Percentiles rank a stretch among this genome's conserved stretches.
phyloP scores from a whole-genome alignment of 2,113 vertebrate species.

The Sphyrna mokarran region DNA sequence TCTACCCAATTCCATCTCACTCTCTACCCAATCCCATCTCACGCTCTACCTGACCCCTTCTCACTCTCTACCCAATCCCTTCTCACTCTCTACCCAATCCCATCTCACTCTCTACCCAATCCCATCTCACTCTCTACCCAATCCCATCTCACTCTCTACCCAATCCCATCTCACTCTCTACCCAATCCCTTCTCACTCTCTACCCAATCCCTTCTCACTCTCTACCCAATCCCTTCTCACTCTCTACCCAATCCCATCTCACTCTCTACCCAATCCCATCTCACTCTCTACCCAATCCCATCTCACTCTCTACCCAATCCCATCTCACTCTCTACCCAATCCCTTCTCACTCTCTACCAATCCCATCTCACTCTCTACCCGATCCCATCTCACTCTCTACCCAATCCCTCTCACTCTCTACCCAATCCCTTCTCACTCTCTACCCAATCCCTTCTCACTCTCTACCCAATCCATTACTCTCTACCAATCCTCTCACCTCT shows the following conservation, averaged over 20 bases:
- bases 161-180: not conserved
- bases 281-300: not conserved
- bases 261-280: no score
- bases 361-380: not conserved
- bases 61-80: no score
- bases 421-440: no score
- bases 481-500: no score
- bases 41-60: no score
- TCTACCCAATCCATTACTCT: no score
- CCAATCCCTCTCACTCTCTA: not conserved
- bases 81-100: no score
- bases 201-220: not conserved
- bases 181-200: not conserved
- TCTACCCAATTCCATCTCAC: no score
- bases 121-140: not conserved
- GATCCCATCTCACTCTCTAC: not conserved
- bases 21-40: no score
- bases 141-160: not conserved
- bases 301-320: not conserved
- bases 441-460: not conserved
- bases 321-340: not conserved
- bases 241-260: not conserved
- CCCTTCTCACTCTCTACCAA: not conserved
- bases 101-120: not conserved
- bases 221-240: not conserved